Base-by-base conservation (phyloP, 2,888 invertebrate species). In the Napeogenes inachia region DNA sequence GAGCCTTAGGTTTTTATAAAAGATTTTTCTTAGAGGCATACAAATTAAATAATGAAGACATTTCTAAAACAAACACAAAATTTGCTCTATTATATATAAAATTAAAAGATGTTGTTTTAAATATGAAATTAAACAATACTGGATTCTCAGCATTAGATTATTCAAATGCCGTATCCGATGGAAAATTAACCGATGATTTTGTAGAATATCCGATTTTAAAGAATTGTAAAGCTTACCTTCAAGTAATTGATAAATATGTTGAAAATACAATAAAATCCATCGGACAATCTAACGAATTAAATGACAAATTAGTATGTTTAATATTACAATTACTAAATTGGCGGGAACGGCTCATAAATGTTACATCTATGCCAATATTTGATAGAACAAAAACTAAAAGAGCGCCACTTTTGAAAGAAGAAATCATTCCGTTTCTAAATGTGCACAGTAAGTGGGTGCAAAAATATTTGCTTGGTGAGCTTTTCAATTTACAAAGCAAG, bases 401-500 rank as follows among this genome's bases (percentile, higher is more conserved):
- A 69, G 72, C 78, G 58, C 74, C 78, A 68, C 77, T 86, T 68
- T 69, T 91, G 53, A 84, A 88, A 65, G 85, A 92, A 57, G 92
- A 93, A 64, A 82, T 93, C 2, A 81, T 93, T 53, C 92, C 93
- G n/a, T 86, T 93, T 58, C 74, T 96, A 0, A 89, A 92, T 68
- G 87, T 95, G 12, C 95, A 96, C 75, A 94, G 93, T 72, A 94
- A 93, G 79, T 96, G 96, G 96, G 77, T 96, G 46, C 82, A 91
- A 21, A 96, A 96, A 76, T 90, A 93, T 80, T 81, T 93, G 33
- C 73, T 94, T 2, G 75, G 76, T 42, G 76, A 76, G 58, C 63
- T 89, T 33, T 80, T 79, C 46, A 76, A 75, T 50, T 58, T 79
- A n/a, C 71, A 77, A 4, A 61, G 65, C 6, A 63, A 72, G 13